Conservation (phyloP, 1,140 invertebrate species). For the Bombus terrestris region DNA sequence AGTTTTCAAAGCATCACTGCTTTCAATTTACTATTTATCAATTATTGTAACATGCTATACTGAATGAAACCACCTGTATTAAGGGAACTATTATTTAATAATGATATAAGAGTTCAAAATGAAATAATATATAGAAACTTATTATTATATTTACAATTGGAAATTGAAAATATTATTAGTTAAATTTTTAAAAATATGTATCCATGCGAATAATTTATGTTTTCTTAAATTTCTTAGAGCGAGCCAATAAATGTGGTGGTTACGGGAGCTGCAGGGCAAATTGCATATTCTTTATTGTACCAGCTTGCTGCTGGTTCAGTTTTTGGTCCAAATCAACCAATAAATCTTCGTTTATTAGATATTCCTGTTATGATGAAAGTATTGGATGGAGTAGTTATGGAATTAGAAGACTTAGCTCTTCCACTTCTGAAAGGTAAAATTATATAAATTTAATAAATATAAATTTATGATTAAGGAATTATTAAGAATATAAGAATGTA, state of each 20-base stretch:
- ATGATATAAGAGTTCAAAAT: not conserved
- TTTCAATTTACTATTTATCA: not conserved
- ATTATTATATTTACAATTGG: not conserved
- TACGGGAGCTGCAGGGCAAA: constrained; percentile 99
- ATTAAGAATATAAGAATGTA: not conserved
- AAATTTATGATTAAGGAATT: not conserved
- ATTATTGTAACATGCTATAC: not conserved
- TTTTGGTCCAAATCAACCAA: constrained; percentile 95
- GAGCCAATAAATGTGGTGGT: constrained; percentile 96
- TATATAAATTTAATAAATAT: not conserved
- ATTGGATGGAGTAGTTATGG: constrained; percentile 98
- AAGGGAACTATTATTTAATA: not conserved
- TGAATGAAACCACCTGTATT: not conserved
- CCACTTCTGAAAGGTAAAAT: constrained; percentile 89
- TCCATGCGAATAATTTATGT: not conserved
- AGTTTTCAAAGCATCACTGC: not conserved
- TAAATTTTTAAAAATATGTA: not conserved
- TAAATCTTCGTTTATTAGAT: constrained; percentile 96
- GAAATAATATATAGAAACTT: not conserved
- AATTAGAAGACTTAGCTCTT: constrained; percentile 97
- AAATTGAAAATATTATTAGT: not conserved
- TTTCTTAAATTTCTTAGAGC: constrained; percentile 81
- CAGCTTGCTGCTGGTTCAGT: constrained; percentile 98
- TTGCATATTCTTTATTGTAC: constrained; percentile 98
- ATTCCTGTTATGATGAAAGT: constrained; percentile 97